phyloP scores from a whole-genome alignment of 2,888 invertebrate species.

The Leptinotarsa juncta region DNA sequence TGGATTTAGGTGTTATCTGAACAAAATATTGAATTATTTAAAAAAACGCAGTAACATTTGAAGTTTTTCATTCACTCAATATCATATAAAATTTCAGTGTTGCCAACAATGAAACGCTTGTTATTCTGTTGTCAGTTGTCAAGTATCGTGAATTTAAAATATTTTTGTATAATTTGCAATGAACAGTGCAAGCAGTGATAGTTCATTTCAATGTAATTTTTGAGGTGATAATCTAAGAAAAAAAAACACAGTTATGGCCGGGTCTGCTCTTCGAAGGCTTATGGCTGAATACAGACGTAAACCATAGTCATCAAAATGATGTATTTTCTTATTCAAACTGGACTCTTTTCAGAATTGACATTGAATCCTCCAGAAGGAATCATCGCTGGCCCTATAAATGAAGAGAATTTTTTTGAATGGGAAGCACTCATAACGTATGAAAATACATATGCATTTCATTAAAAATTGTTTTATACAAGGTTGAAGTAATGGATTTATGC shows the following conservation, averaged over 20 bases:
- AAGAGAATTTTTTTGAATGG: slow-evolving; percentile 99
- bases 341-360: slow-evolving; percentile 77
- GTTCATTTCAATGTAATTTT: too few species aligned
- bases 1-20: too few species aligned
- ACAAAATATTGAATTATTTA: too few species aligned
- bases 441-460: slow-evolving; percentile 8
- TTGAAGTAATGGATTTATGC: neutral
- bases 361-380: slow-evolving; percentile 98
- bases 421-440: slow-evolving; percentile 94
- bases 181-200: too few species aligned
- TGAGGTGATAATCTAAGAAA: neutral
- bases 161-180: too few species aligned
- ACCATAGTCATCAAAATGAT: slow-evolving; percentile 46
- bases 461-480: neutral
- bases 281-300: slow-evolving; percentile 92
- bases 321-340: slow-evolving; percentile 5
- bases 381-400: slow-evolving; percentile 96
- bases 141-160: too few species aligned
- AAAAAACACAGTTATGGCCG: slow-evolving; percentile 73
- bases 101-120: too few species aligned
- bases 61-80: too few species aligned
- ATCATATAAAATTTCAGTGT: too few species aligned
- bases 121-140: too few species aligned
- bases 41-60: too few species aligned
- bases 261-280: slow-evolving; percentile 83